These are phyloP conservation scores for Mesocricetus auratus DNA, from an alignment of 2,113 vertebrate species.

Conservation along the genomic window DNA sequence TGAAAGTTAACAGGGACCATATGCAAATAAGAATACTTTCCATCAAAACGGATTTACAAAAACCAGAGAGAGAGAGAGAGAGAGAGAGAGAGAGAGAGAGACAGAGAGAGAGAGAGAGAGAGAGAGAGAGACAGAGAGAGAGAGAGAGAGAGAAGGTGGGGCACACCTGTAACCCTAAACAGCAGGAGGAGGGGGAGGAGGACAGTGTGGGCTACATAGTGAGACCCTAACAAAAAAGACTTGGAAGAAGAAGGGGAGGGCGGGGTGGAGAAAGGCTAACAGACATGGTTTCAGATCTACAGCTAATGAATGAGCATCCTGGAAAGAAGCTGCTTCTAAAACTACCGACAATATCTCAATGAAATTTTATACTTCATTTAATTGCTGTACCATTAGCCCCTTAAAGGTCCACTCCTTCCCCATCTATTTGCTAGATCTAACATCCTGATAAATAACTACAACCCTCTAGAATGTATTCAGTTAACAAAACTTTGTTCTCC, in stretches of 20 bases:
- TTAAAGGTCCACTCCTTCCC: not conserved
- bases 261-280: too few species aligned
- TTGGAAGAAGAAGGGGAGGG: not conserved
- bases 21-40: not conserved
- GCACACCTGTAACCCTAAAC: not conserved
- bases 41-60: slow-evolving; percentile 38
- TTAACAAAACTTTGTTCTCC: not conserved
- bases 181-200: not conserved
- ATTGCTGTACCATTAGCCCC: not conserved
- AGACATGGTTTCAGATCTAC: not conserved
- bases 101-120: not conserved
- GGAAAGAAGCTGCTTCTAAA: not conserved
- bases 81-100: not conserved
- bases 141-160: not conserved
- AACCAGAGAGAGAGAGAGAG: not conserved
- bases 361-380: not conserved
- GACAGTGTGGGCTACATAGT: not conserved
- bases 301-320: not conserved
- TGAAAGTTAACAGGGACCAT: not conserved
- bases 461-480: not conserved
- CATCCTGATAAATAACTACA: not conserved
- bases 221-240: not conserved
- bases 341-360: not conserved
- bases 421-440: not conserved
- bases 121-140: not conserved